These are phyloP conservation scores for Drosophila insularis DNA, from an alignment of 1,140 invertebrate species.

Conservation along the genomic window DNA sequence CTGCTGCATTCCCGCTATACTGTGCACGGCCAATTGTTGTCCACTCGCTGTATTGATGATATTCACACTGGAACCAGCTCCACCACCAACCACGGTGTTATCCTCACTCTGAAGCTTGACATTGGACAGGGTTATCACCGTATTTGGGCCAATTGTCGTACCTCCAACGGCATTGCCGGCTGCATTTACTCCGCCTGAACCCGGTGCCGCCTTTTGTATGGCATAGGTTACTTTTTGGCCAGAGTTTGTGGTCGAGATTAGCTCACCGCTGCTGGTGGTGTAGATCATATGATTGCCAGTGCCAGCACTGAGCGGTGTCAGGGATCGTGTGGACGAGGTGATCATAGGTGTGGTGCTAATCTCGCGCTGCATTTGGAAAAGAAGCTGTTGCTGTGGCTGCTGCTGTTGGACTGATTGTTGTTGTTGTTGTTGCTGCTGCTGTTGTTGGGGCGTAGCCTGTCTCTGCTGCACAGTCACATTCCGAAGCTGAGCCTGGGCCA, in stretches of 20 bases:
- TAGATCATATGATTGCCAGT: conserved; percentile 76
- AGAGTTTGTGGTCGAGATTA: conserved; percentile 51
- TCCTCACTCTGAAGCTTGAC: conserved; percentile 72
- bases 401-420: conserved; percentile 43
- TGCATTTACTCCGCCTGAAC: background rate
- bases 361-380: conserved; percentile 75
- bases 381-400: conserved; percentile 55
- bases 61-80: conserved; percentile 60
- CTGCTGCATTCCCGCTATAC: conserved; percentile 66
- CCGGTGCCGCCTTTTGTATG: conserved; percentile 55
- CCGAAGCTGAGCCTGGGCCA: conserved; percentile 72
- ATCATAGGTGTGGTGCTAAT: conserved; percentile 41
- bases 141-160: conserved; percentile 61
- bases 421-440: conserved; percentile 34
- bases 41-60: conserved; percentile 76
- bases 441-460: conserved; percentile 59
- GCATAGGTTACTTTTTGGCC: conserved; percentile 73
- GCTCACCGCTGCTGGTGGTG: conserved; percentile 71
- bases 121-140: conserved; percentile 76
- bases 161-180: conserved; percentile 24
- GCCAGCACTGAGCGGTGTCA: conserved; percentile 67
- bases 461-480: conserved; percentile 76
- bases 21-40: conserved; percentile 76
- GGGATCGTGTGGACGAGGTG: conserved; percentile 58
- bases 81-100: conserved; percentile 26